Evolutionary conservation across 2,797 vertebrate species (phyloP).

Genomic region (Falco columbarius): DNA sequence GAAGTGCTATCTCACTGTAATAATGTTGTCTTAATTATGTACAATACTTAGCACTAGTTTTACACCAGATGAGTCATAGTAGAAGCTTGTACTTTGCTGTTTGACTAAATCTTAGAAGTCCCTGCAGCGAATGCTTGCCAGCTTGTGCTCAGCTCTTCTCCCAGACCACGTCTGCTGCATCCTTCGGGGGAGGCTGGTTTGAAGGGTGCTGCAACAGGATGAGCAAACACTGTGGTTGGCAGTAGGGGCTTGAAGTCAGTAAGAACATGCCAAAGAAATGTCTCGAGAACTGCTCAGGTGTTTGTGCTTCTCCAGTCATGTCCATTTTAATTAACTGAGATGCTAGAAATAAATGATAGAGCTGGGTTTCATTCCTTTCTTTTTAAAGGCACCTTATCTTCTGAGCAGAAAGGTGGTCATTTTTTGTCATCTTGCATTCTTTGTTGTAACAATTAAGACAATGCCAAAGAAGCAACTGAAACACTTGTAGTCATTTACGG

Average conservation of each 20-base stretch:
- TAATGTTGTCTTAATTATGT: slow-evolving; percentile 67
- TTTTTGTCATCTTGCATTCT: background rate
- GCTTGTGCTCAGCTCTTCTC: background rate
- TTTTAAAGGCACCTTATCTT: background rate
- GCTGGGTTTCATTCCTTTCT: background rate
- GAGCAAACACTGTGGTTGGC: background rate
- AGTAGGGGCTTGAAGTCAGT: background rate
- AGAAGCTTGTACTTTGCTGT: slow-evolving; percentile 51
- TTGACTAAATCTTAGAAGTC: slow-evolving; percentile 39
- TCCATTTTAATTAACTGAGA: background rate
- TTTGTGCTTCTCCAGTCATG: background rate
- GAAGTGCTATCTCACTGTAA: slow-evolving; percentile 54
- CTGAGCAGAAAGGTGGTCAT: background rate
- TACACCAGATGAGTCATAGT: slow-evolving; percentile 61
- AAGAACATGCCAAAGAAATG: background rate
- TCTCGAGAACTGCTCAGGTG: background rate
- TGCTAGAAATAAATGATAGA: background rate
- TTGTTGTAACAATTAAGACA: background rate
- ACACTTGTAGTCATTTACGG: background rate
- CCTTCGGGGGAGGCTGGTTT: background rate
- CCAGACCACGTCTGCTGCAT: background rate
- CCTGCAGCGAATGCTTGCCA: background rate
- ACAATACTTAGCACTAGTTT: slow-evolving; percentile 61
- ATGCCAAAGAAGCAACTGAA: background rate
- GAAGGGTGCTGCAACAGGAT: background rate